These are phyloP conservation scores for Drosophila stalkeri DNA, from an alignment of 2,888 invertebrate genomes.

Conservation along the genomic window DNA sequence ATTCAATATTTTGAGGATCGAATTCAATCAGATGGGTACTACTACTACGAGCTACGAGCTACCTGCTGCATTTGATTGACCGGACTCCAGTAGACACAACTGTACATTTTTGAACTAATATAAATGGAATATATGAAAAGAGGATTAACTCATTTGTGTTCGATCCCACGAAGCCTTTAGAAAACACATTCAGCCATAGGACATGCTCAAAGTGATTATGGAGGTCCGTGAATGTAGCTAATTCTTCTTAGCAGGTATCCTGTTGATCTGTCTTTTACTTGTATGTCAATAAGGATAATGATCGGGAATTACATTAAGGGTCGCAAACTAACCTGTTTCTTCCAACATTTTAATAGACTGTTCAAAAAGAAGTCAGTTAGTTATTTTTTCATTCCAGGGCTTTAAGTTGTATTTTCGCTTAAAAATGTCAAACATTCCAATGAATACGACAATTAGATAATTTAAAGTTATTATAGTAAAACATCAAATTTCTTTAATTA, in stretches of 20 bases:
- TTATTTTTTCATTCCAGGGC: too few relatives aligned
- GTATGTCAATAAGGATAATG: too few relatives aligned
- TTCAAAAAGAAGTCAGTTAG: neutral
- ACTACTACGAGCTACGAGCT: slow-evolving; percentile 2
- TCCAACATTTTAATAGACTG: neutral
- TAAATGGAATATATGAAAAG: neutral
- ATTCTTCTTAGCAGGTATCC: neutral
- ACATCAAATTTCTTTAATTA: slow-evolving; percentile 22
- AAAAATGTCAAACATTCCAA: too few relatives aligned
- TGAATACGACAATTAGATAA: neutral
- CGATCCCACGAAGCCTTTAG: neutral
- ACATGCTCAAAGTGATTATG: neutral
- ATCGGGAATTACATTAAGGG: neutral
- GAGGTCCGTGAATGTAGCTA: neutral
- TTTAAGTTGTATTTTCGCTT: too few relatives aligned
- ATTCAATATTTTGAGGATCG: slow-evolving; percentile 7
- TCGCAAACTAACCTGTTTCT: neutral
- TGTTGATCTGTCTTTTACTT: neutral
- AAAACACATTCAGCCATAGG: neutral
- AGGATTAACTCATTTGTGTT: slow-evolving; percentile 8
- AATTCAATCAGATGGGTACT: slow-evolving; percentile 14
- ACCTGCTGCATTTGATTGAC: slow-evolving; percentile 38
- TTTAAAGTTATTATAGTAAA: neutral
- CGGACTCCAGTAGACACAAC: slow-evolving; percentile 18
- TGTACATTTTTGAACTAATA: slow-evolving; percentile 21